Evolutionary conservation across 2,797 vertebrate species (phyloP).

Genomic region (Distichodus sexfasciatus): DNA sequence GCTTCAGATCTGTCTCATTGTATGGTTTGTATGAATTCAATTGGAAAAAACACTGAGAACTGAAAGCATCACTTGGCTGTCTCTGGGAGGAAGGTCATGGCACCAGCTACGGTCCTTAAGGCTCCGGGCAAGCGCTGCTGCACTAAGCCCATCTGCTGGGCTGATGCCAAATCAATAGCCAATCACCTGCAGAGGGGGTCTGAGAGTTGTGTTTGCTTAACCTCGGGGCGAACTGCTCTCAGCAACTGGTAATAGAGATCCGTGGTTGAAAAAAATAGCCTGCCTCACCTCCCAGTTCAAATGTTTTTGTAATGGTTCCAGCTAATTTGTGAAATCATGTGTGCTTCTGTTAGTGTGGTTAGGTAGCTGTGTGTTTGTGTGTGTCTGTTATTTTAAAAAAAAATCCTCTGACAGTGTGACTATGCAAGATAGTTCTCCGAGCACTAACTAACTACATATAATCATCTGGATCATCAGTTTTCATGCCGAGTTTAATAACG

Average conservation of each 20-base stretch:
- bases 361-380: not conserved
- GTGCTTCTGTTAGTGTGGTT: not conserved
- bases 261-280: not conserved
- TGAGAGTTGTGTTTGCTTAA: constrained; percentile 52
- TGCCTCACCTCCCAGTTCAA: not conserved
- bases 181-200: constrained; percentile 57
- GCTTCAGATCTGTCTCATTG: not conserved
- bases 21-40: not conserved
- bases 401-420: not conserved
- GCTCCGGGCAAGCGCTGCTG: constrained; percentile 37
- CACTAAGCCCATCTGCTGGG: constrained; percentile 43
- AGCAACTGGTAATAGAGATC: constrained; percentile 42
- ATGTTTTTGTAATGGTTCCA: constrained; percentile 7
- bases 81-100: not conserved
- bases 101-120: not conserved
- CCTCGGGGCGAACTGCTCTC: constrained; percentile 53
- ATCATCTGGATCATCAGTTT: constrained; percentile 6
- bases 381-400: not conserved
- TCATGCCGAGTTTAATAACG: not conserved
- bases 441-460: not conserved
- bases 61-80: not conserved
- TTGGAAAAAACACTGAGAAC: not conserved
- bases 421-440: not conserved
- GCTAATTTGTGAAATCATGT: not conserved
- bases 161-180: constrained; percentile 66